Base-by-base conservation (phyloP, 2,888 invertebrate species). In the Caenorhabditis japonica region DNA sequence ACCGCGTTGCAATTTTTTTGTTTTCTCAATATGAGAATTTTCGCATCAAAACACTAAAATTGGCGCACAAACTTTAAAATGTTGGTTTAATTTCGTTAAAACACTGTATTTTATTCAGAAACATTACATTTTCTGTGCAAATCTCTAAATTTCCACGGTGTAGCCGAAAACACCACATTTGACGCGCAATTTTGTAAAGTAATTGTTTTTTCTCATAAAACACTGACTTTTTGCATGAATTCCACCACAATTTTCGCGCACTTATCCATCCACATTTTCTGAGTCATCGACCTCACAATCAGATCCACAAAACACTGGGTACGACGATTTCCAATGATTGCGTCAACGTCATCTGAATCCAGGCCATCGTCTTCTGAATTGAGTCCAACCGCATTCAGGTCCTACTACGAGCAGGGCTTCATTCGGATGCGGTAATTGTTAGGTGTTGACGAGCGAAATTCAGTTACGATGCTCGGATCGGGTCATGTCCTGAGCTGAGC, bases 401-500 rank as follows among this genome's bases (percentile, higher is more conserved):
- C 74, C 46, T 56, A 59, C 49, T 56, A 75, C 73, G 79, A 79
- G 47, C 60, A 59, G 38, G 76, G 79, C 30, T 79, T 79, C 55
- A 46, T 52, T 39, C 75, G 79, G 68, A 79, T 79, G 76, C 76
- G 79, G 79, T 30, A 30, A 30, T 30, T 10, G 30, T 10, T n/a
- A n/a, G n/a, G n/a, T n/a, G n/a, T n/a, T n/a, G n/a, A n/a, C n/a
- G n/a, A n/a, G n/a, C n/a, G n/a, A n/a, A n/a, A n/a, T n/a, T n/a
- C n/a, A n/a, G n/a, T n/a, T n/a, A n/a, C n/a, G n/a, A n/a, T n/a
- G n/a, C n/a, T n/a, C n/a, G n/a, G n/a, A n/a, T n/a, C n/a, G n/a
- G n/a, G n/a, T n/a, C n/a, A n/a, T n/a, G n/a, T n/a, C n/a, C n/a
- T n/a, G n/a, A n/a, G n/a, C n/a, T n/a, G n/a, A n/a, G n/a, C n/a